Conservation (phyloP, 2,797 vertebrate genomes). For the Falco naumanni region DNA sequence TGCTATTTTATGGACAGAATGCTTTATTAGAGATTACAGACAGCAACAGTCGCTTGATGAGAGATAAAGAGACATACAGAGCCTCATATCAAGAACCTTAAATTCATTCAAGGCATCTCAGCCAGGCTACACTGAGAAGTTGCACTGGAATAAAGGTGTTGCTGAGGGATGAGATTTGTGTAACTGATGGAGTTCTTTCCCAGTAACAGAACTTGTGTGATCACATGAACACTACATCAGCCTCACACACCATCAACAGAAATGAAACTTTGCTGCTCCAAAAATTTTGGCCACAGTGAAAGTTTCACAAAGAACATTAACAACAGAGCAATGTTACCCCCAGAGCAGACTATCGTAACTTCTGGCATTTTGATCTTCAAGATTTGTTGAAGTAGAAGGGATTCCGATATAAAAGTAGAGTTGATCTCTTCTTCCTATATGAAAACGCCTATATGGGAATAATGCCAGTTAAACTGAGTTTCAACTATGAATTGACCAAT, state of each 20-base stretch:
- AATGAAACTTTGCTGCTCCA: not conserved
- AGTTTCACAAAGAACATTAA: not conserved
- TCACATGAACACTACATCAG: not conserved
- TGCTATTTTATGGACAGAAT: not conserved
- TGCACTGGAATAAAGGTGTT: not conserved
- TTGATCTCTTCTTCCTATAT: not conserved
- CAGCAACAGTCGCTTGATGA: not conserved
- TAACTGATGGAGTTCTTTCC: not conserved
- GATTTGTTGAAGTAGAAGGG: not conserved
- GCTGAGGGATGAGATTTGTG: not conserved
- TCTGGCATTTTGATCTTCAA: not conserved
- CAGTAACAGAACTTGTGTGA: fast-evolving
- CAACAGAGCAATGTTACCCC: not conserved
- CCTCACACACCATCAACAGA: not conserved
- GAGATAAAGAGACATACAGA: not conserved
- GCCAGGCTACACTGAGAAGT: not conserved
- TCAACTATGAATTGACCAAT: not conserved
- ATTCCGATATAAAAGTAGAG: not conserved
- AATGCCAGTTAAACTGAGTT: not conserved
- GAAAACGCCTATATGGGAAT: not conserved
- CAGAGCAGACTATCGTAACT: not conserved
- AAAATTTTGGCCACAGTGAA: not conserved
- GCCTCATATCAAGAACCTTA: not conserved
- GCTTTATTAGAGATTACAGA: not conserved
- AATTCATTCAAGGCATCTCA: not conserved